Conservation (phyloP, 23 tunicate species). For the Botrylloides violaceus region DNA sequence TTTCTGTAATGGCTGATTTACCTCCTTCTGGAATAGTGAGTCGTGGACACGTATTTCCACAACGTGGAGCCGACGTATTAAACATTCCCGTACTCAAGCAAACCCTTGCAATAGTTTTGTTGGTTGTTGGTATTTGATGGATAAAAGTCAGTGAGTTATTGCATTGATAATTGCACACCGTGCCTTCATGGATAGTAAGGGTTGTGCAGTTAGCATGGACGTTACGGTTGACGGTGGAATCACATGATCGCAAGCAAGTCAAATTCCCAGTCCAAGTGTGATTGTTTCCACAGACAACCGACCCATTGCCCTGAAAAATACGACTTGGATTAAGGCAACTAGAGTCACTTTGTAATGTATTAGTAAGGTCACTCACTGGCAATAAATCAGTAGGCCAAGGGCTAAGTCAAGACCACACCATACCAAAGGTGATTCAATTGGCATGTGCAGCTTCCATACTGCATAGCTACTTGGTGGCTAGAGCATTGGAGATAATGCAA, state of each 20-base stretch:
- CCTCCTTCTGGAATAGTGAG: slow-evolving; percentile 27
- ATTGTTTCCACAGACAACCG: slow-evolving; percentile 14
- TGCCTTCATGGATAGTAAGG: slow-evolving; percentile 20
- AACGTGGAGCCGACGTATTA: slow-evolving; percentile 30
- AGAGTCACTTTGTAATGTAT: too few relatives aligned
- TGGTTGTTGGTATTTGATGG: slow-evolving; percentile 25
- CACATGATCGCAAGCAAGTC: slow-evolving; percentile 43
- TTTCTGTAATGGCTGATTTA: too few relatives aligned
- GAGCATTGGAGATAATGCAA: too few relatives aligned
- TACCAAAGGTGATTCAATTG: too few relatives aligned
- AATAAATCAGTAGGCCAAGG: too few relatives aligned
- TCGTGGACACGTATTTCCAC: slow-evolving; percentile 34
- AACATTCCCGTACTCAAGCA: slow-evolving; percentile 51
- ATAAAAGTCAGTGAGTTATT: background rate
- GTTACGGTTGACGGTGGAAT: background rate
- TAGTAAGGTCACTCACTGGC: too few relatives aligned
- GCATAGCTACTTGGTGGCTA: too few relatives aligned
- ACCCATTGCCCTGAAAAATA: background rate
- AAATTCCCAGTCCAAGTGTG: slow-evolving; percentile 38
- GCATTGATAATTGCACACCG: slow-evolving; percentile 44
- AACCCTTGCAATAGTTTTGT: slow-evolving; percentile 10
- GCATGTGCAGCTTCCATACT: too few relatives aligned
- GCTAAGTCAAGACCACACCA: too few relatives aligned
- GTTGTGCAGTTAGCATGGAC: slow-evolving; percentile 26
- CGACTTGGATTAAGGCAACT: too few relatives aligned